Conservation (phyloP, 2,888 invertebrate species). For the Diarsia rubi region DNA sequence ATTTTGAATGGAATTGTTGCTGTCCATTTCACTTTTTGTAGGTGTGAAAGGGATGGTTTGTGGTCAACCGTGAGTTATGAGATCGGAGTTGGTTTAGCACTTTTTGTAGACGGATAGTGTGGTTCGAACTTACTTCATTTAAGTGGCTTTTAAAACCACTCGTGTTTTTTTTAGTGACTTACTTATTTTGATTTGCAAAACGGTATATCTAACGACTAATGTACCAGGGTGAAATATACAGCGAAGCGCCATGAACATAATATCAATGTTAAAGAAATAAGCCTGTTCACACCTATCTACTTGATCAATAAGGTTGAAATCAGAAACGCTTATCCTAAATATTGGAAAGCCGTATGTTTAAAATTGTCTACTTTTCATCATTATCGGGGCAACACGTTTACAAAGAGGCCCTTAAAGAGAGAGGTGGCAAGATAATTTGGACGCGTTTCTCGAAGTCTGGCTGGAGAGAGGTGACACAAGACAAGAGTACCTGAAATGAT, state of each 20-base stretch:
- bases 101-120: neutral
- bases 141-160: neutral
- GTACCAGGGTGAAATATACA: neutral
- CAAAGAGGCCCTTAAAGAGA: no score
- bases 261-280: neutral
- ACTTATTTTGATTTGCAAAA: neutral
- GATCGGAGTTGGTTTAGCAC: neutral
- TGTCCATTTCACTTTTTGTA: conserved; percentile 26
- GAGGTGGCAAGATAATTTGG: no score
- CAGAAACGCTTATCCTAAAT: neutral
- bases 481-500: no score
- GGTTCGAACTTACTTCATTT: neutral
- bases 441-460: no score
- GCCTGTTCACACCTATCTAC: neutral
- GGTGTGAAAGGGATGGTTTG: conserved; percentile 8
- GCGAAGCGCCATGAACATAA: neutral
- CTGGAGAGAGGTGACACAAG: no score
- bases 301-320: neutral
- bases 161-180: neutral
- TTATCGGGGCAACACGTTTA: no score
- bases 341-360: neutral
- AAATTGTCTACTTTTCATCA: neutral
- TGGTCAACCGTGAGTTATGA: conserved; percentile 1
- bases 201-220: neutral
- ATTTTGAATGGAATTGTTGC: conserved; percentile 2